A percentile compares a stretch with the other conserved stretches of the same genome.
These are phyloP conservation scores for Blennius ocellaris DNA, from an alignment of 2,113 vertebrate species.

Conservation along the genomic window DNA sequence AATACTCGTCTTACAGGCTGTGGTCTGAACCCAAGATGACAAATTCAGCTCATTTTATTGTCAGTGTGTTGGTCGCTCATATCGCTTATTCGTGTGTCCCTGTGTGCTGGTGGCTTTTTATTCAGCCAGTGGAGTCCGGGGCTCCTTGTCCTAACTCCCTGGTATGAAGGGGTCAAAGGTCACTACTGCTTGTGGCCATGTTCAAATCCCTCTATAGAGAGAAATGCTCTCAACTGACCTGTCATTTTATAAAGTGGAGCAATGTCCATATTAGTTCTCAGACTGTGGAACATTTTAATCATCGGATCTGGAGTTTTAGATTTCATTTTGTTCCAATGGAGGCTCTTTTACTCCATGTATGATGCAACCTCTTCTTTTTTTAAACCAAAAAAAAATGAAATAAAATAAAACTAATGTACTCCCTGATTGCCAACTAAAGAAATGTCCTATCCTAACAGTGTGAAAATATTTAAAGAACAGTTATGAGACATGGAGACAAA, in stretches of 20 bases:
- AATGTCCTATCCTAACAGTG: neutral
- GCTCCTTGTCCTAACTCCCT: slow-evolving; percentile 67
- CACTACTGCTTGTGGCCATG: slow-evolving; percentile 72
- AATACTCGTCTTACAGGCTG: slow-evolving; percentile 48
- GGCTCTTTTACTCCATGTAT: neutral
- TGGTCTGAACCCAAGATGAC: slow-evolving; percentile 5
- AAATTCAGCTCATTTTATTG: neutral
- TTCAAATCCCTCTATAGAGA: slow-evolving; percentile 76
- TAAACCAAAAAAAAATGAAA: too few relatives aligned
- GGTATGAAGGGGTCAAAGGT: slow-evolving; percentile 81
- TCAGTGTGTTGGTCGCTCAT: neutral
- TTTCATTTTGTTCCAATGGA: neutral
- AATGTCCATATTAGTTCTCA: slow-evolving; percentile 46
- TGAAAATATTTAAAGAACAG: neutral
- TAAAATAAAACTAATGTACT: too few relatives aligned
- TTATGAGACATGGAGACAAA: neutral
- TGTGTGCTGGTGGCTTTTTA: slow-evolving; percentile 55
- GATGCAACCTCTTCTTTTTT: too few relatives aligned
- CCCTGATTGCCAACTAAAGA: too few relatives aligned
- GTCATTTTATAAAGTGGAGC: slow-evolving; percentile 42
- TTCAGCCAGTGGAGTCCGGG: slow-evolving; percentile 34
- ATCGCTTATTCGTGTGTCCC: slow-evolving; percentile 2
- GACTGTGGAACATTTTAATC: slow-evolving; percentile 44
- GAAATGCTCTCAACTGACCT: slow-evolving; percentile 67
- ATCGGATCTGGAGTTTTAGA: slow-evolving; percentile 15